Base-by-base conservation (phyloP, 2,888 invertebrate genomes). In the Blastobasis adustella region DNA sequence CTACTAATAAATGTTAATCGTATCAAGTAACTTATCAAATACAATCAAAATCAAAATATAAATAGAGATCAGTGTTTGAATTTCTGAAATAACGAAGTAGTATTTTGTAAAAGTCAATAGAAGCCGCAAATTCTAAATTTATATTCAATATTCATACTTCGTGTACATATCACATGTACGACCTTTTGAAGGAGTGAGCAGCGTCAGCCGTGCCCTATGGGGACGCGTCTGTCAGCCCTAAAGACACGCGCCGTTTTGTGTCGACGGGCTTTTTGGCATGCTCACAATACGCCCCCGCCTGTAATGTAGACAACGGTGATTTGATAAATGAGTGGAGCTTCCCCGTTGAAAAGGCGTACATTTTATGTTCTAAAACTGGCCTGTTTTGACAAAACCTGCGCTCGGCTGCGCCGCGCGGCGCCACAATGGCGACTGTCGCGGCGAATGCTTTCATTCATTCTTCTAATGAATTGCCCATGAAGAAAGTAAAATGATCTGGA, bases 291-390 rank as follows among this genome's bases (percentile, higher is more conserved):
- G 73, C 67, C 71, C 69, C 66, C 71, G 66, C 65, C 73, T 67
- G 74, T 80, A 77, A 79, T 79, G 79, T 79, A 81, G 80, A 79
- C 80, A 80, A 76, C 79, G 73, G 77, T 79, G 78, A 81, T 81
- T 82, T 82, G 79, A 81, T 82, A 81, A 82, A 82, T 81, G 80
- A 81, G 73, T 69, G 61, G 75, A 77, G 77, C 61, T 78, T 78
- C 79, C 76, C 71, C 70, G 67, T 62, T 78, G 72, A 79, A 79
- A 79, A 77, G 77, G 73, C 75, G 65, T 69, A 68, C 73, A 73
- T 66, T 72, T 74, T 61, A 58, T 58, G 66, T 69, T 72, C 69
- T 62, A 66, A 72, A 69, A 67, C 67, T 69, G 67, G 68, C 64
- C 61, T 73, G 71, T 73, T 74, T 76, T 74, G 73, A 69, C 72